Evolutionary conservation across 2,113 vertebrate species (phyloP), one percentile per base, ranked within the genome.

Genomic region (Papio anubis): DNA sequence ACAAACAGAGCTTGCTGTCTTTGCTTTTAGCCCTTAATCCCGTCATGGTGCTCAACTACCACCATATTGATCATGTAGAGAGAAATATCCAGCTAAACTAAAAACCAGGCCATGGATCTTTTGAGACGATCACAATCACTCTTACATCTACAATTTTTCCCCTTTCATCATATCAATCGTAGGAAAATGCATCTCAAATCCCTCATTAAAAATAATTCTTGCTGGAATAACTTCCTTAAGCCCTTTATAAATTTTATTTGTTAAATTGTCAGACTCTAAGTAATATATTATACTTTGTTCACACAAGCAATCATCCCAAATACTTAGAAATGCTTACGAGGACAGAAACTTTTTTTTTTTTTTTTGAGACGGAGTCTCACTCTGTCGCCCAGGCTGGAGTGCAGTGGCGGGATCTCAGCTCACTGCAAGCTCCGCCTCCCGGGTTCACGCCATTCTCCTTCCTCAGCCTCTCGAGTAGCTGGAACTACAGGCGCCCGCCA

Each of bases 1-100:
- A 95, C 89, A 94, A 73, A 94, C 16, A 50, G 73, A 97, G 40
- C 78, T 48, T 87, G 45, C 55, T 93, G 8, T 80, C 61, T 96
- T 81, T 10, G 75, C 72, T 90, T 90, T 97, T 61, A 57, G 40
- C 89, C n/a, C 30, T 80, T 96, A 79, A 95, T 94, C n/a, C 52
- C 57, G 45, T 86, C 78, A 81, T 6, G 92, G 61, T 35, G 70
- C 38, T 94, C 81, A 84, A 93, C 35, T 27, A 78, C 88, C 32
- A 84, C 25, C 45, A 83, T 40, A 70, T 0, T 50, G 93, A 40
- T 64, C 38, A 59, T 11, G 6, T 20, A 70, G 43, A 96, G 94
- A 84, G 84, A 95, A 45, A 52, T 10, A 68, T 14, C 66, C 35
- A 81, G 11, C 73, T 93, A 89, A 78, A 96, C 90, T 83, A 94